These are phyloP conservation scores for Eupsittula cactorum DNA, from an alignment of 2,113 vertebrate genomes.

Conservation along the genomic window DNA sequence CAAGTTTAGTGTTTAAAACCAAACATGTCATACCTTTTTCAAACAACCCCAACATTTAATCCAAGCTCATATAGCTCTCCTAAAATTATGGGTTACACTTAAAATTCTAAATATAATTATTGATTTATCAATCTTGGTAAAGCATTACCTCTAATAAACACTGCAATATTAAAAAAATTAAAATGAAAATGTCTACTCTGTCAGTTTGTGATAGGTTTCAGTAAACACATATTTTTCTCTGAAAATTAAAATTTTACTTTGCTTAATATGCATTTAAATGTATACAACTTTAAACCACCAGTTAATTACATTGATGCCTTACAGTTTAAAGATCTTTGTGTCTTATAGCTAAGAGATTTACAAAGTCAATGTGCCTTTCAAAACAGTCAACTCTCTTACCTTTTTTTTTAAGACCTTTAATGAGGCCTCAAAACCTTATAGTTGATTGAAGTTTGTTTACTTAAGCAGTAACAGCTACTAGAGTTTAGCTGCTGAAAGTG, in stretches of 20 bases:
- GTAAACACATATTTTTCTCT: background rate
- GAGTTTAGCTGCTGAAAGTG: constrained; percentile 14
- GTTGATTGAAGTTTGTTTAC: constrained; percentile 52
- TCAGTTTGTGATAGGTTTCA: background rate
- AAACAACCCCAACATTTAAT: background rate
- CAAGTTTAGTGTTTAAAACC: background rate
- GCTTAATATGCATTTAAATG: background rate
- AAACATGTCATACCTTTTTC: background rate
- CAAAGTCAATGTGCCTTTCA: constrained; percentile 18
- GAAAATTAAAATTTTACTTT: background rate
- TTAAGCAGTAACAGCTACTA: constrained; percentile 17
- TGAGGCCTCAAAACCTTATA: background rate
- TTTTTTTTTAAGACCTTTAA: background rate
- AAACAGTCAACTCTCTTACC: background rate
- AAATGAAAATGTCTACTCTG: background rate
- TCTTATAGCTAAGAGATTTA: background rate
- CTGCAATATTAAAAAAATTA: background rate
- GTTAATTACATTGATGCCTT: background rate
- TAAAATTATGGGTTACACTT: background rate
- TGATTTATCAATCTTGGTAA: background rate
- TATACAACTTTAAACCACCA: background rate
- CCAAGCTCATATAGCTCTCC: background rate
- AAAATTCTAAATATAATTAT: background rate
- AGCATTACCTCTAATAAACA: background rate
- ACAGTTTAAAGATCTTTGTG: background rate